Percentiles rank a stretch among this genome's conserved stretches.
Conservation (phyloP, 2,113 vertebrate genomes). For the Rhinoptilus africanus region DNA sequence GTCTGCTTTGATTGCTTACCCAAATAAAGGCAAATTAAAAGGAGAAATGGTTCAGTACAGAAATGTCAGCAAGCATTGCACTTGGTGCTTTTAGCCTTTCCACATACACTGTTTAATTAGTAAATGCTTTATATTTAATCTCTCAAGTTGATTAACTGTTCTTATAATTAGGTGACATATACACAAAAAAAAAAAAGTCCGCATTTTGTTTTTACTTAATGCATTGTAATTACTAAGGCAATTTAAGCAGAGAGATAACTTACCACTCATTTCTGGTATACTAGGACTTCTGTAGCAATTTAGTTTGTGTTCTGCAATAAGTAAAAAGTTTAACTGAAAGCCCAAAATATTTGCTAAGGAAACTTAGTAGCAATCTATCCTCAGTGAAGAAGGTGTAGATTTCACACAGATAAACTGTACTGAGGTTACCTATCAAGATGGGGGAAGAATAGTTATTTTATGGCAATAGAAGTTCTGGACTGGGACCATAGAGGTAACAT, state of each 20-base stretch:
- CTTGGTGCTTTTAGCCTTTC: not conserved
- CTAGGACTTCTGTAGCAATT: not conserved
- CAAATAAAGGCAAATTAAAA: not conserved
- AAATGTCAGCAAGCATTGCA: not conserved
- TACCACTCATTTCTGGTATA: not conserved
- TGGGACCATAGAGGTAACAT: not conserved
- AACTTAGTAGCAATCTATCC: not conserved
- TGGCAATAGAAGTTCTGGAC: not conserved
- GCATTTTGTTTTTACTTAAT: not conserved
- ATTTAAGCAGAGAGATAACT: not conserved
- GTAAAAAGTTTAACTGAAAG: not conserved
- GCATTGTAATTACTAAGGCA: not conserved
- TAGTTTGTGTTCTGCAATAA: not conserved
- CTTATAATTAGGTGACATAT: not conserved
- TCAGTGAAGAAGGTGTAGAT: not conserved
- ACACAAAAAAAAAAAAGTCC: not conserved
- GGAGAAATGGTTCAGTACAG: not conserved
- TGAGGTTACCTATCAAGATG: not conserved
- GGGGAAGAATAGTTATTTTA: not conserved
- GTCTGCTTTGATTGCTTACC: not conserved
- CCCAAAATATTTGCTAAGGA: not conserved
- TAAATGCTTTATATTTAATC: not conserved
- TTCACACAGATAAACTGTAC: not conserved
- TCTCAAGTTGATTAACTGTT: not conserved
- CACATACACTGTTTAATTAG: not conserved